A percentile compares a stretch with the other conserved stretches of the same genome.
Evolutionary conservation across 2,113 vertebrate species (phyloP).

Genomic region (Alouatta palliata): DNA sequence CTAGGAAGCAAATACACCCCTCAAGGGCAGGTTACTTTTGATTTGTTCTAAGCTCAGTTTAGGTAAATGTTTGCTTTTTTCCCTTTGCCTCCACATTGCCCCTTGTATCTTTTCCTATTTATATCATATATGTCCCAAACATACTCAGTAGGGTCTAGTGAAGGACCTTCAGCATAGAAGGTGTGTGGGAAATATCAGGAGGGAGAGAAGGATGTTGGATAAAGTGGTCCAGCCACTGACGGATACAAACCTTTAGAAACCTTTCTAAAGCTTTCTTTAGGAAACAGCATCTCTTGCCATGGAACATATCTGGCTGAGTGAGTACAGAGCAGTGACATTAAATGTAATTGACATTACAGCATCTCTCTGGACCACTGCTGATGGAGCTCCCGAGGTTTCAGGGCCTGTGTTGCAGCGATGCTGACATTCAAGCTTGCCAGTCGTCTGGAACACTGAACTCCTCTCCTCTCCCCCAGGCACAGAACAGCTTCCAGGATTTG

Average conservation of each 20-base stretch:
- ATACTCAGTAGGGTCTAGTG: accelerated
- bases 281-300: slow-evolving; percentile 40
- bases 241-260: too few relatives aligned
- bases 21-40: not conserved
- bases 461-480: not conserved
- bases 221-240: not conserved
- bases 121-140: not conserved
- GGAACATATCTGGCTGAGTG: slow-evolving; percentile 34
- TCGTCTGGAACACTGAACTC: not conserved
- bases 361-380: not conserved
- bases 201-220: not conserved
- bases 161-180: not conserved
- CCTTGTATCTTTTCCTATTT: not conserved
- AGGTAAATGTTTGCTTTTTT: not conserved
- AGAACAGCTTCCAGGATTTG: not conserved
- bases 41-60: not conserved
- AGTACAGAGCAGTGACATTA: slow-evolving; percentile 63
- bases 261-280: slow-evolving; percentile 32
- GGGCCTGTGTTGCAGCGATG: not conserved
- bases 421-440: slow-evolving; percentile 54
- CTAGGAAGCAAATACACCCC: not conserved
- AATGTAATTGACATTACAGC: slow-evolving; percentile 64
- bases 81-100: not conserved
- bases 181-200: not conserved
- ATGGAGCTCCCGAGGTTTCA: not conserved